Evolutionary conservation across 64 coral and sea anemone genomes (phyloP), one percentile per base, ranked within the genome.

Genomic region (Astreopora myriophthalma): DNA sequence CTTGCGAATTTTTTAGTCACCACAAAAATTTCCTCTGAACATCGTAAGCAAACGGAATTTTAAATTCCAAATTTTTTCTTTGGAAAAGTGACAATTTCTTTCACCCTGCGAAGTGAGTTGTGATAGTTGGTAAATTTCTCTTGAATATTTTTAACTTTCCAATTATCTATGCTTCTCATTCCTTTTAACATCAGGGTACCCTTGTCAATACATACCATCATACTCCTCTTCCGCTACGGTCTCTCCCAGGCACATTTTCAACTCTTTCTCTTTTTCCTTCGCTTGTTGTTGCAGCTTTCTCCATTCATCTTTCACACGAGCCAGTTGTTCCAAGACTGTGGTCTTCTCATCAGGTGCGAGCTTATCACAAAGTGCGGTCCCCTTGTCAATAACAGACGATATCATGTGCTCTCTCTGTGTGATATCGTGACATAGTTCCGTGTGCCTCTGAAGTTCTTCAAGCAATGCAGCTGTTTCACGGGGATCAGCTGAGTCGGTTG

Each of bases 221-320:
- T 48, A 6, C 36, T 62, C 42, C 22, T 6, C 14, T 26, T 94
- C 87, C 30, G 90, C 92, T 12, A 80, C 73, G 6, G 8, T 66
- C 32, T 87, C 81, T 23, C 95, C 95, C 61, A 97, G 87, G 55
- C 63, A 97, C 28, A 38, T 51, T 29, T 78, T 94, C 32, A 97
- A 42, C 26, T 97, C 92, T 23, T 63, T 94, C 40, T 75, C 88
- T 63, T 97, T 97, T 30, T 97, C 92, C 34, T 73, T 66, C 33
- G 95, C 92, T 71, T 97, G 91, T 13, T 90, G 79, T 44, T 94
- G 87, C 52, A 97, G 55, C 20, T 72, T 97, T 22, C 19, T 68
- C 95, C 95, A 97, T 68, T 97, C 95, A 57, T 94, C 87, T 34
- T 91, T 75, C 24, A 97, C 73, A 23, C 95, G 91, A 73, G 75